Conservation (phyloP, 92 coral and sea anemone species). For the Porites rus region DNA sequence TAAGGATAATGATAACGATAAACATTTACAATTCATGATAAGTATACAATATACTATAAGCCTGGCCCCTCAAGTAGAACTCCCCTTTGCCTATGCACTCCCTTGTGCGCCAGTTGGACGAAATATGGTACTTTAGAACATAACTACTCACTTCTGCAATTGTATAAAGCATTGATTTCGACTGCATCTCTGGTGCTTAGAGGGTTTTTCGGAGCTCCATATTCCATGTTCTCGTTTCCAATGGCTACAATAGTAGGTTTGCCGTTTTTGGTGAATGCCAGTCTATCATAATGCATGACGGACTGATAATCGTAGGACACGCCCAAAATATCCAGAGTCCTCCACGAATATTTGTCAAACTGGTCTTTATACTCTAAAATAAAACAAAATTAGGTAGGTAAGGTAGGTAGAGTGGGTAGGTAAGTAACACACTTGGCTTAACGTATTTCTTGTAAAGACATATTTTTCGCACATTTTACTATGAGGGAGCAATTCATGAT, state of each 20-base stretch:
- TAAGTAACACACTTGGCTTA: no score
- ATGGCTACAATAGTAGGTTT: conserved; percentile 81
- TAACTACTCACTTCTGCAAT: conserved; percentile 54
- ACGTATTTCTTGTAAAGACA: no score
- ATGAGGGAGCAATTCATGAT: no score
- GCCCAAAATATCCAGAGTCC: conserved; percentile 68
- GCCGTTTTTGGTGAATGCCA: conserved; percentile 72
- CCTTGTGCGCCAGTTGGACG: no score
- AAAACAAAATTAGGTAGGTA: not conserved
- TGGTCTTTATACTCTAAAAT: conserved; percentile 65
- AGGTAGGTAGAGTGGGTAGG: no score
- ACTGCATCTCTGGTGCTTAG: conserved; percentile 72
- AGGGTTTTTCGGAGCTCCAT: conserved; percentile 11
- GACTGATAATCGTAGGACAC: conserved; percentile 76
- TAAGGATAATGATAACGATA: no score
- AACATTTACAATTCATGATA: no score
- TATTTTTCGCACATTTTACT: no score
- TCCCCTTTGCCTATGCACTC: no score
- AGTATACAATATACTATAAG: no score
- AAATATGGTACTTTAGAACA: not conserved
- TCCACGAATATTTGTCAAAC: conserved; percentile 77
- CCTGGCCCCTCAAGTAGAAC: no score
- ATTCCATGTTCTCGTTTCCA: conserved; percentile 62
- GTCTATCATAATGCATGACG: conserved; percentile 80
- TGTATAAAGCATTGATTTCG: conserved; percentile 87